Evolutionary conservation across 2,888 invertebrate species (phyloP), one percentile per base, ranked within the genome.

Genomic region (Dolichopus griseipennis): DNA sequence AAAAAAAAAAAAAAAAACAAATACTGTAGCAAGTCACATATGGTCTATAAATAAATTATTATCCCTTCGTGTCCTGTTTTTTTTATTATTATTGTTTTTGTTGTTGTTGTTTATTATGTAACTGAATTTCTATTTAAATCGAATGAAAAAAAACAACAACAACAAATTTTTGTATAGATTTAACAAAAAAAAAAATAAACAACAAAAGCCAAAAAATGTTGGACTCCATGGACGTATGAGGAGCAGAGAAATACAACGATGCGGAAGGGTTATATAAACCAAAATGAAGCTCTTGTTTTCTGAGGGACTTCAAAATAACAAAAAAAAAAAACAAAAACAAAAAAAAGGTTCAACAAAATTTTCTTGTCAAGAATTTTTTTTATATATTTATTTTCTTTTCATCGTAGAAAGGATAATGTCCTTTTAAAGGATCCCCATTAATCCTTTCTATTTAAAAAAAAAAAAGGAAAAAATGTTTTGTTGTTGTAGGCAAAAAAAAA

Each of bases 1-100:
- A 37, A 5, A 37, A 37, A 37, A 10, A 37, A 12, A 12, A n/a
- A 7, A 52, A 52, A 52, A 15, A 52, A 18, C 8, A 52, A 2
- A 15, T 12, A 15, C 4, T 52, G 18, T 18, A 52, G 18, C 18
- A 52, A 52, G 52, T 52, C 52, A 52, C 52, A 52, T 52, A 52
- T 52, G 52, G 52, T 52, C 12, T 52, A 52, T 52, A 52, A 52
- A 52, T 52, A 52, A 52, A 52, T 52, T 52, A 52, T 52, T 52
- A 52, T 52, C 52, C 52, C 15, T 52, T 52, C 18, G 18, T 52
- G 6, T 52, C 18, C 18, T 52, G 6, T 52, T 52, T 52, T 18
- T 18, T 15, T 52, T 18, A 18, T 52, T 18, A 18, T 52, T 52
- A 18, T 52, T 18, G 5, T 52, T 52, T 15, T 52, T 9, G 52